Evolutionary conservation across 2,888 invertebrate genomes (phyloP), one percentile per base, ranked within the genome.

Genomic region (Leptinotarsa juncta): DNA sequence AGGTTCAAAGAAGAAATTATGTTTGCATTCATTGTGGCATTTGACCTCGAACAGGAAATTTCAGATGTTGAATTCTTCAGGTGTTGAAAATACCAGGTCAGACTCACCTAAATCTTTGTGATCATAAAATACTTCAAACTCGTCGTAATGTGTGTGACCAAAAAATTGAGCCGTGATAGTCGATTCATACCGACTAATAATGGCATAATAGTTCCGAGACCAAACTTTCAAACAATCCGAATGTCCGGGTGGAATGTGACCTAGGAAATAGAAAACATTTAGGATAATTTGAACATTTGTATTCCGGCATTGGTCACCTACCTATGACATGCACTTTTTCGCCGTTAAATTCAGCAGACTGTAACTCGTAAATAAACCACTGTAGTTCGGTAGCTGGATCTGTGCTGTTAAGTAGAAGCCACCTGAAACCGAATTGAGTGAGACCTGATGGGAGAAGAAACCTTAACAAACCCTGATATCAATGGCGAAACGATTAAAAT

Each of bases 281-380:
- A 53, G 53, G n/a, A 12, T 42, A 42, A 53, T 53, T 53, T 4
- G 23, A 4, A 4, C 2, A 3, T 14, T 4, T 23, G 14, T 18
- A 57, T 15, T 23, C 4, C 57, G 4, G 15, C 32, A 42, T 60
- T 55, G 74, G 2, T 15, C 20, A 65, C 71, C 70, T 81, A 72
- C 93, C 97, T 71, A 99, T 95, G n/a, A 99, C 94, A 84, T 98
- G 98, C 15, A 98, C 98, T 87, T 98, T 97, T 87, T 97, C 97
- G 16, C 94, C 95, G 80, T 94, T 96, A 86, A 96, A 94, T 88
- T 98, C 98, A 0, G 98, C 97, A 15, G 95, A 94, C 85, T 97
- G 97, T 15, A 99, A 89, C 86, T 97, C 97, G 82, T 96, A 95
- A 77, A 98, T 96, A 71, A 99, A 91, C 98, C 98, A 99, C 82